Conservation (phyloP, 2,888 invertebrate genomes). For the Scelioninae gen. 1 region DNA sequence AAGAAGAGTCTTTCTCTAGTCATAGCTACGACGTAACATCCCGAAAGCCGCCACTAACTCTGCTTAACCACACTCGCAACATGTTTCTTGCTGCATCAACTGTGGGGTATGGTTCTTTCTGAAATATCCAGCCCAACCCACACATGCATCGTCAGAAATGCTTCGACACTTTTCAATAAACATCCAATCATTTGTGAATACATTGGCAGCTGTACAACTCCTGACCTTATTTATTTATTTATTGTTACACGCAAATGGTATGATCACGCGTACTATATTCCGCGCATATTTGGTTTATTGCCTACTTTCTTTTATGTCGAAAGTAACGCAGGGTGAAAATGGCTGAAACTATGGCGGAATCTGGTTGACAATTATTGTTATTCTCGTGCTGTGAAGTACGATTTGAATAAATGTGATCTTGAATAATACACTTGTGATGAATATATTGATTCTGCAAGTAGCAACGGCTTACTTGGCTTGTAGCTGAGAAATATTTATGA, state of each 20-base stretch:
- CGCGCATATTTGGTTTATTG: background rate
- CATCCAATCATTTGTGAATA: constrained; percentile 45
- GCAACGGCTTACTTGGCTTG: background rate
- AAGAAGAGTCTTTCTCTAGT: constrained; percentile 78
- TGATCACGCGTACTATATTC: background rate
- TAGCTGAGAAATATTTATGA: constrained; percentile 1
- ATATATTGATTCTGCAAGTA: background rate
- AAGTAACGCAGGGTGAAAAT: background rate
- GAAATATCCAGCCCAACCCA: constrained; percentile 37
- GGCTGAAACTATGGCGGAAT: background rate
- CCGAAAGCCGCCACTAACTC: constrained; percentile 67
- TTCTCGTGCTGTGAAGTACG: constrained; percentile 9
- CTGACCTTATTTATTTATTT: constrained; percentile 45
- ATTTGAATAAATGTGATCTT: constrained; percentile 18
- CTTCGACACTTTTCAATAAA: constrained; percentile 65
- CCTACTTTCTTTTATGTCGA: background rate
- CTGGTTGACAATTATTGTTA: background rate
- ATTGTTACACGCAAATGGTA: constrained; percentile 35
- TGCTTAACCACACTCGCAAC: constrained; percentile 72
- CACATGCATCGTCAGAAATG: constrained; percentile 37
- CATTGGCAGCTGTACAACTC: constrained; percentile 34
- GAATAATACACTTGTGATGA: background rate
- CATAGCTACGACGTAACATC: constrained; percentile 72
- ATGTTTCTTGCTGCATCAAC: constrained; percentile 72
- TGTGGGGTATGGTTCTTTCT: constrained; percentile 32